Evolutionary conservation across 2,888 invertebrate species (phyloP).

Genomic region (Seira sanloemensis): DNA sequence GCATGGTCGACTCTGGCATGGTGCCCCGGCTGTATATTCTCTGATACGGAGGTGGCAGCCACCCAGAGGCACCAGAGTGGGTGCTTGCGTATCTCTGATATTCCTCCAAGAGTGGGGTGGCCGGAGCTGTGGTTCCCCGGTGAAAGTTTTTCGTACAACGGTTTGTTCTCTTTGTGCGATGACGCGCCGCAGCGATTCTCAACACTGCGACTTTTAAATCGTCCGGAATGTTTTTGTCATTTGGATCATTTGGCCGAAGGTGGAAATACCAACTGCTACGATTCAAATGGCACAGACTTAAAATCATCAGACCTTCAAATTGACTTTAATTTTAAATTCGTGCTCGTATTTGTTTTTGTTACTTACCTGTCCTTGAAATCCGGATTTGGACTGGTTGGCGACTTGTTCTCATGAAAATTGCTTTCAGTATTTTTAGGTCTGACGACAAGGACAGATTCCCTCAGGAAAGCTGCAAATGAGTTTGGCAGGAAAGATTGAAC

Average conservation of each 20-base stretch:
- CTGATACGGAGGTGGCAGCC: conserved; percentile 43
- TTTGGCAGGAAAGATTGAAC: conserved; percentile 70
- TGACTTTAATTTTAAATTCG: neutral
- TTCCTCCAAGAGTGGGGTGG: conserved; percentile 55
- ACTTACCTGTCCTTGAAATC: conserved; percentile 42
- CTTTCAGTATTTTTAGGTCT: conserved; percentile 27
- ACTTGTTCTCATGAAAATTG: conserved; percentile 6
- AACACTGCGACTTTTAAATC: conserved; percentile 67
- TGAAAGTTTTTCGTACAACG: conserved; percentile 64
- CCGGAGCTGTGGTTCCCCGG: conserved; percentile 20
- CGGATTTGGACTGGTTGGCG: neutral
- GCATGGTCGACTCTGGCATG: neutral
- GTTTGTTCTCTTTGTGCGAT: conserved; percentile 65
- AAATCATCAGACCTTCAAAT: too few species aligned
- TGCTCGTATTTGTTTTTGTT: neutral
- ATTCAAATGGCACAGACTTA: neutral
- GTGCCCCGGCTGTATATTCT: conserved; percentile 28
- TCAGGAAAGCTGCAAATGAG: conserved; percentile 66
- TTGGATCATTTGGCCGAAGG: conserved; percentile 70
- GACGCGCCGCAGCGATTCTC: conserved; percentile 64
- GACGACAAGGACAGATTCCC: conserved; percentile 70
- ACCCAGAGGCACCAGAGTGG: conserved; percentile 32
- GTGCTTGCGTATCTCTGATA: conserved; percentile 34
- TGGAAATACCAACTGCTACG: conserved; percentile 62
- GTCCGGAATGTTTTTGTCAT: conserved; percentile 68